Evolutionary conservation across 1,140 invertebrate genomes (phyloP).

Genomic region (Drosophila athabasca): DNA sequence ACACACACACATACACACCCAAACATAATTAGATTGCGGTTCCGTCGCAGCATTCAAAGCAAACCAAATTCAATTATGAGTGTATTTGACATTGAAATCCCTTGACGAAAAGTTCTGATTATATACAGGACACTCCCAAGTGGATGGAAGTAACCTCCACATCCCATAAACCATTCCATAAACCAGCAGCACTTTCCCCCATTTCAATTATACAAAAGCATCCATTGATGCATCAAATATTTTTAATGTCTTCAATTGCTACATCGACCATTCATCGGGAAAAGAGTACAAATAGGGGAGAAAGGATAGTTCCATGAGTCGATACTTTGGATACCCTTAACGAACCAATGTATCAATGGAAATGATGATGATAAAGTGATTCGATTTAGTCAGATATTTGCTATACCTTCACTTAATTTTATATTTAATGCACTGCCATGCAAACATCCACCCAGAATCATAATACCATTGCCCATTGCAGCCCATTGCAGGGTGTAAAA

Average conservation of each 20-base stretch:
- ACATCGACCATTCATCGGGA: conserved; percentile 14
- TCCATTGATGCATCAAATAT: conserved; percentile 7
- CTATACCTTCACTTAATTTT: no score
- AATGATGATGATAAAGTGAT: no score
- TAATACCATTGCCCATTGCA: no score
- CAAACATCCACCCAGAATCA: background rate
- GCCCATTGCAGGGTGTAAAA: background rate
- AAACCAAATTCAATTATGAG: conserved; percentile 39
- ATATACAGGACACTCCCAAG: background rate
- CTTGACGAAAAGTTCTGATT: background rate
- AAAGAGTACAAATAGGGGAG: background rate
- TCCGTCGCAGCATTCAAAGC: conserved; percentile 30
- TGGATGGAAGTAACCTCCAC: background rate
- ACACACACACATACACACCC: conserved; percentile 17
- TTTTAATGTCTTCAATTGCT: conserved; percentile 34
- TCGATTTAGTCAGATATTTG: no score
- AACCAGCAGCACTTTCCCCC: conserved; percentile 2
- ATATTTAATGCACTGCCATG: no score
- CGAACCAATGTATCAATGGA: no score
- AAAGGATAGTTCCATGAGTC: no score
- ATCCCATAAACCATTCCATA: background rate
- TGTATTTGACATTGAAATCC: conserved; percentile 4
- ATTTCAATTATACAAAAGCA: conserved; percentile 7
- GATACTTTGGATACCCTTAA: no score
- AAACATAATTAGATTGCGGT: conserved; percentile 45